Evolutionary conservation across 2,113 vertebrate species (phyloP), one percentile per base, ranked within the genome.

Genomic region (Mastomys coucha): DNA sequence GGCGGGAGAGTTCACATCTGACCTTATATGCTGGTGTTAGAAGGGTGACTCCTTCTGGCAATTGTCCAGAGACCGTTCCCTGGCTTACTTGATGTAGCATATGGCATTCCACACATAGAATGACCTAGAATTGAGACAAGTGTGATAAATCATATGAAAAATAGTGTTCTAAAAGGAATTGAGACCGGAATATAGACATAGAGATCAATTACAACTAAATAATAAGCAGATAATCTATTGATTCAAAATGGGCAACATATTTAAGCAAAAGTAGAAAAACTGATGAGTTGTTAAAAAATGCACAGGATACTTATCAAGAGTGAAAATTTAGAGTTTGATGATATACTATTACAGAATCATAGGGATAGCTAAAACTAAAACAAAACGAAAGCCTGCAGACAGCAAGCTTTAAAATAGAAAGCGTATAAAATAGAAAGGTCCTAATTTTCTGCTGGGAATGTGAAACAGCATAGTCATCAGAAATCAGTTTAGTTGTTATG

Each of bases 211-310:
- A 56, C 19, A 75, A 56, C 70, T 88, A 24, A 67, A 78, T 88
- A 67, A 69, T 28, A 69, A 65, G n/a, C 39, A 42, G 33, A 22
- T 36, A 36, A 56, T 42, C 16, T 78, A 16, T 36, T 28, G 36
- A 63, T n/a, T 78, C 63, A 53, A 96, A 93, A n/a, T 31, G 73
- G 39, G 8, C 17, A 89, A 93, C 72, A 39, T 45, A 86, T 56
- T 86, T 58, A 76, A 93, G n/a, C 1, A 81, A 60, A 45, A 96
- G 78, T 56, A 69, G 89, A 9, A 86, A 91, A 76, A 94, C 39
- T 80, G 69, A 89, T 26, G 88, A 88, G 67, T 58, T 39, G 6
- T 67, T 20, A 76, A 49, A 26, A 78, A 70, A 5, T 1, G 78
- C 2, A n/a, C 69, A 51, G 91, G 24, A 11, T 51, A 80, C 42